A percentile compares a stretch with the other conserved stretches of the same genome.
Conservation (phyloP, 2,797 vertebrate species). For the Schizopygopsis malacanthus region DNA sequence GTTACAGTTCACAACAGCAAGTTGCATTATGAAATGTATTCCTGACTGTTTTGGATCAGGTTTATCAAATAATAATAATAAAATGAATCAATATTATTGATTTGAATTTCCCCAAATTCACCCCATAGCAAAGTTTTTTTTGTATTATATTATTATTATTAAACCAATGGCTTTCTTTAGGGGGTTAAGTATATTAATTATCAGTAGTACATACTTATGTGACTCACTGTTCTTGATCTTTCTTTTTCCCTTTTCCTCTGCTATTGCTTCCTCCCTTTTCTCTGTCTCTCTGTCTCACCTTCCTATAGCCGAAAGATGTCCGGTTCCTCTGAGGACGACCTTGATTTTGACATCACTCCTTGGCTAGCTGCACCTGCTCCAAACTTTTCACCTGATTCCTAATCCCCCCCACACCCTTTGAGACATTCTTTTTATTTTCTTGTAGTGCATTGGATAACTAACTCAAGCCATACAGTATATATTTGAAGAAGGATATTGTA, state of each 20-base stretch:
- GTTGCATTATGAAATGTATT: neutral
- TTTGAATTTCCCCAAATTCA: neutral
- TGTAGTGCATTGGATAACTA: neutral
- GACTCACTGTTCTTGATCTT: neutral
- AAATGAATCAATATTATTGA: too few relatives aligned
- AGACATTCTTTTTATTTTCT: neutral
- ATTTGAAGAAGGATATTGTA: neutral
- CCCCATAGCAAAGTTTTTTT: too few relatives aligned
- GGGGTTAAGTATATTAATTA: neutral
- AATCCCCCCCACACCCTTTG: constrained; percentile 59
- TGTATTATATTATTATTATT: too few relatives aligned
- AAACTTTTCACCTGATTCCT: constrained; percentile 58
- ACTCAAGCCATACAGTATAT: neutral
- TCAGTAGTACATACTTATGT: neutral
- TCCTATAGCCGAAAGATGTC: constrained; percentile 74
- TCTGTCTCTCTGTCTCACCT: constrained; percentile 56
- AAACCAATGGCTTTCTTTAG: too few relatives aligned
- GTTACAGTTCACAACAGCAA: neutral
- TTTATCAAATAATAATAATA: neutral
- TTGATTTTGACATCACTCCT: constrained; percentile 70
- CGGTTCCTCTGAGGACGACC: constrained; percentile 78
- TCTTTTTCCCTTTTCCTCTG: constrained; percentile 3
- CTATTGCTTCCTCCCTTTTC: constrained; percentile 15
- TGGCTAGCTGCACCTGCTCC: constrained; percentile 62
- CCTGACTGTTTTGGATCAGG: neutral